Conservation (phyloP, 2,888 invertebrate species). For the Yponomeuta plumbellus region DNA sequence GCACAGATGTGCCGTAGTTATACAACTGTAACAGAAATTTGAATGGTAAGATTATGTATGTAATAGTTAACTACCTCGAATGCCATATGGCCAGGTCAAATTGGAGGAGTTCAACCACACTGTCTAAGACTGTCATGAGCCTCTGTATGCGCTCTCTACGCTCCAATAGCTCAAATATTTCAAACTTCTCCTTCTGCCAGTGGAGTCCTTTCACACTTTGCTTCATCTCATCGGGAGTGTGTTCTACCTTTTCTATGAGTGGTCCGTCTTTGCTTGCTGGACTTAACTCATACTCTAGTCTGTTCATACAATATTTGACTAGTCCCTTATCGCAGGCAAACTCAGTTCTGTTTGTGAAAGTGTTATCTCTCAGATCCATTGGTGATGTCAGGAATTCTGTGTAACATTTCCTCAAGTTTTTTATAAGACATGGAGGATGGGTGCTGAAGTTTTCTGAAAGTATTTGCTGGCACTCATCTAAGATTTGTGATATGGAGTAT, state of each 20-base stretch:
- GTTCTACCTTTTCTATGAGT: constrained; percentile 46
- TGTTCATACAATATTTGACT: constrained; percentile 58
- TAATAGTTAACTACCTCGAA: constrained; percentile 46
- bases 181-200: constrained; percentile 62
- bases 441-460: constrained; percentile 50
- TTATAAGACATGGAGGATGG: constrained; percentile 55
- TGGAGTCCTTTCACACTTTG: constrained; percentile 51
- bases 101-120: constrained; percentile 71
- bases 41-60: no score
- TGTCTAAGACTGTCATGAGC: constrained; percentile 65
- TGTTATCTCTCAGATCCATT: constrained; percentile 47
- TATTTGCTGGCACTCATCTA: constrained; percentile 55
- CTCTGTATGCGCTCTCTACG: constrained; percentile 65
- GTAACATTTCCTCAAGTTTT: constrained; percentile 50
- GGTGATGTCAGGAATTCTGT: constrained; percentile 51
- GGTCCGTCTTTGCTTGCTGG: constrained; percentile 48
- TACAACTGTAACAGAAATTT: no score
- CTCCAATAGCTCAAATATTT: constrained; percentile 55
- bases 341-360: constrained; percentile 50
- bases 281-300: constrained; percentile 57
- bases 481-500: constrained; percentile 39
- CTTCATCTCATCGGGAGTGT: constrained; percentile 52
- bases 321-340: constrained; percentile 51
- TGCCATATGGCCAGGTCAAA: constrained; percentile 76
- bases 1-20: no score